These are phyloP conservation scores for Drosophila yakuba DNA, from an alignment of 1,140 invertebrate genomes.

Conservation along the genomic window DNA sequence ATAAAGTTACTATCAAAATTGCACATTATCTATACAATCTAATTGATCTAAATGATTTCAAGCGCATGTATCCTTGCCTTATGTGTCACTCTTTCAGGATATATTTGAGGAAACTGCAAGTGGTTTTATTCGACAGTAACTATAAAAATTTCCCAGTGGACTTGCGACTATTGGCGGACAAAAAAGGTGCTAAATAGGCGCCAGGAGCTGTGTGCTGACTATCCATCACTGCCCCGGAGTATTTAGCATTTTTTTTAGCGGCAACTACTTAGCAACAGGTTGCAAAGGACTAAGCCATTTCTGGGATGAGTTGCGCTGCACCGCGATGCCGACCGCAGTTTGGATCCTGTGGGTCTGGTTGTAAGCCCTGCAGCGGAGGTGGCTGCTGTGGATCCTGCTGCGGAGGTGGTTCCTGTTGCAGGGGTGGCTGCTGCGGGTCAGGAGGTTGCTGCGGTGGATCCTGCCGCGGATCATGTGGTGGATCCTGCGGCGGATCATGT, in stretches of 20 bases:
- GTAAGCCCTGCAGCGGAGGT: conserved; percentile 1
- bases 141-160: conserved; percentile 22
- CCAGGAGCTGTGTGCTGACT: conserved; percentile 6
- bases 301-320: conserved; percentile 28
- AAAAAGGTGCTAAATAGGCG: conserved; percentile 71
- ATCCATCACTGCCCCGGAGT: conserved; percentile 22
- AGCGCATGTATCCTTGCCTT: not conserved
- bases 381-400: conserved; percentile 27
- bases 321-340: conserved; percentile 13
- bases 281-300: conserved; percentile 2
- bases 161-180: conserved; percentile 37
- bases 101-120: conserved; percentile 12
- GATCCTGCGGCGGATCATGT: conserved; percentile 26
- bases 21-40: no score
- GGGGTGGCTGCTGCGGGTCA: not conserved
- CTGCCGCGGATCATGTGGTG: conserved; percentile 3
- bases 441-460: not conserved
- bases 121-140: conserved; percentile 2
- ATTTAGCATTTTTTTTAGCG: conserved; percentile 75
- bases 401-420: not conserved
- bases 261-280: conserved; percentile 40
- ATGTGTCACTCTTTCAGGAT: conserved; percentile 10
- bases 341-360: not conserved
- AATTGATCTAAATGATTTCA: no score
- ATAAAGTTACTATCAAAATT: no score